Percentiles rank a stretch among this genome's conserved stretches.
phyloP scores from a whole-genome alignment of 2,888 invertebrate species.

The Oegoconia quadripuncta region DNA sequence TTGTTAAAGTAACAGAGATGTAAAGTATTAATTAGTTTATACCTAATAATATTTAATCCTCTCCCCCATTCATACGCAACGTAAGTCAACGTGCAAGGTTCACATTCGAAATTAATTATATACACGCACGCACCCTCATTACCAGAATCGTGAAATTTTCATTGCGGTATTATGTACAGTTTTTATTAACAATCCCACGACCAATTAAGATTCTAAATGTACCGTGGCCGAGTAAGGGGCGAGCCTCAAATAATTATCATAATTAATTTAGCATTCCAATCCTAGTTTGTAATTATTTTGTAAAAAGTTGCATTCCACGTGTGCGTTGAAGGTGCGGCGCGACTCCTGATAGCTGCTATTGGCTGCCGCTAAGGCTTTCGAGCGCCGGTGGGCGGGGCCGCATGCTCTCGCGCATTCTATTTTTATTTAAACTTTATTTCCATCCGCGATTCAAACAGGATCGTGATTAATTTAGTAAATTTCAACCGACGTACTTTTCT shows the following conservation, averaged over 20 bases:
- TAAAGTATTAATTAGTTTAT: too few species aligned
- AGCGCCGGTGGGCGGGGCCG: conserved; percentile 35
- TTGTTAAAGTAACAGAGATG: too few species aligned
- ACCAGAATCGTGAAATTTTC: background rate
- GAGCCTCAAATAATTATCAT: conserved; percentile 43
- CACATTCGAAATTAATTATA: background rate
- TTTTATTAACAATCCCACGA: conserved; percentile 21
- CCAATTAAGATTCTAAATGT: conserved; percentile 43
- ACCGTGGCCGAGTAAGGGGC: conserved; percentile 24
- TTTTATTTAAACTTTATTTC: conserved; percentile 47
- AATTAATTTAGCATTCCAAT: conserved; percentile 58
- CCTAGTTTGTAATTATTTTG: conserved; percentile 46
- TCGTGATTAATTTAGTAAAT: conserved; percentile 71
- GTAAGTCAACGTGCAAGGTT: too few species aligned
- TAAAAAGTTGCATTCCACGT: conserved; percentile 46
- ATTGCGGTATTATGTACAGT: conserved; percentile 4
- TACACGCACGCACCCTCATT: conserved; percentile 5
- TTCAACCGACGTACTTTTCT: conserved; percentile 54
- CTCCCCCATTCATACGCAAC: too few species aligned
- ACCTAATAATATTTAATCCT: too few species aligned
- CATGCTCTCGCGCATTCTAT: conserved; percentile 34
- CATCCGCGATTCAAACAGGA: conserved; percentile 44
- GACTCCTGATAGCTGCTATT: conserved; percentile 44
- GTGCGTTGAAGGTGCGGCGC: conserved; percentile 19
- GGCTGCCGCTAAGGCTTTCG: conserved; percentile 37